A percentile compares a stretch with the other conserved stretches of the same genome.
Evolutionary conservation across 2,113 vertebrate species (phyloP).

Genomic region (Ictidomys tridecemlineatus): DNA sequence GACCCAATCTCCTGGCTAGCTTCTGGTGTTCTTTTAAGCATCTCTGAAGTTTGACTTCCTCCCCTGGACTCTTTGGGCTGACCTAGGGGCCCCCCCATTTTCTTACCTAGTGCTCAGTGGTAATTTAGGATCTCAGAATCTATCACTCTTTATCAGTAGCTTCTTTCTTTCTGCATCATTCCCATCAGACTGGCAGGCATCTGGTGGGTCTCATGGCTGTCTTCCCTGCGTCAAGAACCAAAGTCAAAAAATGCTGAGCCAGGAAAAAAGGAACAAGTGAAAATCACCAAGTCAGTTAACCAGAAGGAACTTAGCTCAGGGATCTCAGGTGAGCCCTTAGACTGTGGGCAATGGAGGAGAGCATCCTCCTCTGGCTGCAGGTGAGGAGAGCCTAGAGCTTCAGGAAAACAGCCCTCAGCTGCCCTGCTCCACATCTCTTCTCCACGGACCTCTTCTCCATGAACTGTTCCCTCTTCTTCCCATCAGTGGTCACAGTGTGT

Average conservation of each 20-base stretch:
- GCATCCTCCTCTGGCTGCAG: background rate
- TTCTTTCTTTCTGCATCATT: background rate
- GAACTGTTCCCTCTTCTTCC: background rate
- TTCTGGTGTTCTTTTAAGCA: background rate
- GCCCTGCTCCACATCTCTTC: background rate
- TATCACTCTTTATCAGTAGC: background rate
- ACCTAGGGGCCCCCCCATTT: background rate
- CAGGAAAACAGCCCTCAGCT: background rate
- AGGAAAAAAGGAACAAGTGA: background rate
- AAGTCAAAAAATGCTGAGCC: background rate
- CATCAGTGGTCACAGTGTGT: background rate
- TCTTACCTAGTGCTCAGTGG: background rate
- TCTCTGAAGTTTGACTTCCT: background rate
- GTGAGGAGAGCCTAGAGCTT: background rate
- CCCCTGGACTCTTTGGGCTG: background rate
- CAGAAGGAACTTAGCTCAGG: background rate
- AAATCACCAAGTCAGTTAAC: background rate
- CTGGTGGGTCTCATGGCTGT: background rate
- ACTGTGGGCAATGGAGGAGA: background rate
- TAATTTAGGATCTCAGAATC: background rate
- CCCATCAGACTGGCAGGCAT: background rate
- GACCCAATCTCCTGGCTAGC: background rate
- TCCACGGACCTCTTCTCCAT: background rate
- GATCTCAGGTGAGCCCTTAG: background rate
- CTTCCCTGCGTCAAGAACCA: background rate